Evolutionary conservation across 2,797 vertebrate genomes (phyloP).

Genomic region (Percopsis omiscomaycus): DNA sequence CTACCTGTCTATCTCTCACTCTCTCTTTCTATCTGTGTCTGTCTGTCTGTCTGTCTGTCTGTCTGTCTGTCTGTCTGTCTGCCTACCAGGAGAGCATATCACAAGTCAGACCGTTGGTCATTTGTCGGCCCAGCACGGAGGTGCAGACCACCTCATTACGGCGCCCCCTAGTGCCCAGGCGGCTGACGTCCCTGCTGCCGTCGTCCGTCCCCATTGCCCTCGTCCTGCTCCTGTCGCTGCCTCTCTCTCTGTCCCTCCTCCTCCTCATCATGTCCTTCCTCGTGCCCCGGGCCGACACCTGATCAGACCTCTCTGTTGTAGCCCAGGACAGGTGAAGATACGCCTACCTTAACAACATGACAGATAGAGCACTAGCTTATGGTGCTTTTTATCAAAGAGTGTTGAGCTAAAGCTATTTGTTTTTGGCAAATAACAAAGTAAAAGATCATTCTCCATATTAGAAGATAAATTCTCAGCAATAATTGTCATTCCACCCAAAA

Average conservation of each 20-base stretch:
- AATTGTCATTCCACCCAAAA: not conserved
- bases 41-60: not conserved
- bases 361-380: too few species aligned
- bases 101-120: conserved; percentile 78
- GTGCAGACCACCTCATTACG: conserved; percentile 19
- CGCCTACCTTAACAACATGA: not conserved
- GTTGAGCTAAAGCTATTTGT: too few species aligned
- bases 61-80: not conserved
- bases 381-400: too few species aligned
- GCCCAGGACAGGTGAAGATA: not conserved
- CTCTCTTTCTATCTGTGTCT: not conserved
- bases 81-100: conserved; percentile 77
- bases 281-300: conserved; percentile 63
- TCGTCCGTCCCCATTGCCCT: conserved; percentile 57
- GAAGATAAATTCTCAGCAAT: not conserved
- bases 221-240: conserved; percentile 67
- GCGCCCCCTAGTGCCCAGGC: conserved; percentile 29
- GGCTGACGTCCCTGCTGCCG: conserved; percentile 52
- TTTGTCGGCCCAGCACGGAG: conserved; percentile 61
- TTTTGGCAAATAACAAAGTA: too few species aligned
- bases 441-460: not conserved
- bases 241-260: conserved; percentile 68
- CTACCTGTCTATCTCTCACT: not conserved
- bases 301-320: conserved; percentile 23
- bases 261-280: conserved; percentile 71